Conservation (phyloP, 1,140 invertebrate species). For the Solen grandis region DNA sequence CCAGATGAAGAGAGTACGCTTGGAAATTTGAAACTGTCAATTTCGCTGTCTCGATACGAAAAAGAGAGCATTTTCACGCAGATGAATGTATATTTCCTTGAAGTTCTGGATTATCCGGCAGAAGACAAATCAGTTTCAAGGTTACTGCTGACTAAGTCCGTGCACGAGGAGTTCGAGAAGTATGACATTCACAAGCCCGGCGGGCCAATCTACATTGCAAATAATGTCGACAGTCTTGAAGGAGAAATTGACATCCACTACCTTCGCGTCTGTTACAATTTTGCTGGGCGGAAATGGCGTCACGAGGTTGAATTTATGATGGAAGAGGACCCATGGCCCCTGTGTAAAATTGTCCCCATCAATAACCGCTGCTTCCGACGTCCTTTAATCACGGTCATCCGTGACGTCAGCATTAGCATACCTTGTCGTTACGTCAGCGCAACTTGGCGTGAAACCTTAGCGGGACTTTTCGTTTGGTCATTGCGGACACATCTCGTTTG, state of each 20-base stretch:
- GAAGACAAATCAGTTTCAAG: slow-evolving; percentile 66
- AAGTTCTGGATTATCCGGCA: slow-evolving; percentile 65
- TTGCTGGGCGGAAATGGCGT: slow-evolving; percentile 56
- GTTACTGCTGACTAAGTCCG: slow-evolving; percentile 59
- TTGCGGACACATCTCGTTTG: slow-evolving; percentile 59
- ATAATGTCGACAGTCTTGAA: slow-evolving; percentile 28
- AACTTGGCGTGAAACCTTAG: slow-evolving; percentile 61
- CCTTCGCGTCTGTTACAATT: slow-evolving; percentile 60
- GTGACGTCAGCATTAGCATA: slow-evolving; percentile 40
- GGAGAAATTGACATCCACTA: slow-evolving; percentile 54
- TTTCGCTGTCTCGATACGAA: slow-evolving; percentile 54
- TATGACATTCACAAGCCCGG: slow-evolving; percentile 65
- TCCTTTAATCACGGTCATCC: slow-evolving; percentile 29
- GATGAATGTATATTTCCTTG: slow-evolving; percentile 67
- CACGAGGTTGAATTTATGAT: slow-evolving; percentile 67
- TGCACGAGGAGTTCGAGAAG: slow-evolving; percentile 55
- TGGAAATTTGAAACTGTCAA: slow-evolving; percentile 64
- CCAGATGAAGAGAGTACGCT: slow-evolving; percentile 52
- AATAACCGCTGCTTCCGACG: slow-evolving; percentile 54
- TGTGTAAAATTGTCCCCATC: slow-evolving; percentile 59
- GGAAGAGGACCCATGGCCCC: slow-evolving; percentile 66
- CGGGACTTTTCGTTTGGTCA: slow-evolving; percentile 67
- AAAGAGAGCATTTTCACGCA: slow-evolving; percentile 62
- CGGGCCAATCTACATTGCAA: slow-evolving; percentile 56
- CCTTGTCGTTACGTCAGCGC: slow-evolving; percentile 60